Evolutionary conservation across 2,113 vertebrate species (phyloP).

Genomic region (Festucalex cinctus): DNA sequence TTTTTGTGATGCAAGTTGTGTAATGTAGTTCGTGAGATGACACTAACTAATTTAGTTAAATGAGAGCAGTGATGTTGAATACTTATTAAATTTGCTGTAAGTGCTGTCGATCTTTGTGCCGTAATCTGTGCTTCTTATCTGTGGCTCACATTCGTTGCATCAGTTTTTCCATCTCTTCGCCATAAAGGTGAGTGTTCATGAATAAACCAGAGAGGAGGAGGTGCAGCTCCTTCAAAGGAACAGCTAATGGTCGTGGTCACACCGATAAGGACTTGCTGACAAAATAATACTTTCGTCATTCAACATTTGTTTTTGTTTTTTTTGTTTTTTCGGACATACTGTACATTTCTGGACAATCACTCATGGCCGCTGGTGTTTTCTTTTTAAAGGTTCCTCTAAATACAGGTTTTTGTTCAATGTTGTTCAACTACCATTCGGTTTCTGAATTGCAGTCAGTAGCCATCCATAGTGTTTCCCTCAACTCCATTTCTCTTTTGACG

Average conservation of each 20-base stretch:
- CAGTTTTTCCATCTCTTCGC: constrained; percentile 27
- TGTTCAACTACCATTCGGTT: too few relatives aligned
- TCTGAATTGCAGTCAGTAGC: too few relatives aligned
- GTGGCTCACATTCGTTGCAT: background rate
- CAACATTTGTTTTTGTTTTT: background rate
- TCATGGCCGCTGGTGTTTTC: background rate
- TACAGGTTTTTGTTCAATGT: too few relatives aligned
- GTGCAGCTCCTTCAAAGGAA: constrained; percentile 42
- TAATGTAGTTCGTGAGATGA: background rate
- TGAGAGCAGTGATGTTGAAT: background rate
- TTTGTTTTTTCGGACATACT: background rate
- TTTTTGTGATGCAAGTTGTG: background rate
- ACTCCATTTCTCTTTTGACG: too few relatives aligned
- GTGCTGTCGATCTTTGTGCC: constrained; percentile 1
- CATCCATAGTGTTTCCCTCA: too few relatives aligned
- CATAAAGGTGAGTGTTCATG: constrained; percentile 39
- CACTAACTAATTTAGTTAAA: background rate
- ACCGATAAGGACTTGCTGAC: constrained; percentile 31
- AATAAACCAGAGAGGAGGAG: constrained; percentile 50
- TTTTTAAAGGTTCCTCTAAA: background rate
- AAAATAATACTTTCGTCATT: background rate
- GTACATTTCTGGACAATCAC: background rate
- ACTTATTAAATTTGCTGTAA: background rate
- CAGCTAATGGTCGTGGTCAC: constrained; percentile 38
- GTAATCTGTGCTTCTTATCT: background rate